These are phyloP conservation scores for Patella vulgata DNA, from an alignment of 1,140 invertebrate species.

Conservation along the genomic window DNA sequence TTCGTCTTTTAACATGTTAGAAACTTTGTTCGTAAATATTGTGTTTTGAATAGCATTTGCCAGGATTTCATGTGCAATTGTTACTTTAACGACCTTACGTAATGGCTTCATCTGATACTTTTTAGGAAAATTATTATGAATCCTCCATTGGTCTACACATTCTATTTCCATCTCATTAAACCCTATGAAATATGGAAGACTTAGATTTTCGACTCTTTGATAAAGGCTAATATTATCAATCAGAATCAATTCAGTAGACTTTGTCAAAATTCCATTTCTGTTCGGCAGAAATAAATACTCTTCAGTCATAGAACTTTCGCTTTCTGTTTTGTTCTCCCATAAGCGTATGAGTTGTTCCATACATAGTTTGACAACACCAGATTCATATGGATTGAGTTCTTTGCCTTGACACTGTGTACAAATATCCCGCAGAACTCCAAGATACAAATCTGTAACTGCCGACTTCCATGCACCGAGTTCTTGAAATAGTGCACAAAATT, in stretches of 20 bases:
- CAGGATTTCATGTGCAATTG: no score
- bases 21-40: no score
- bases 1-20: slow-evolving; percentile 22
- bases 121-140: no score
- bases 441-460: no score
- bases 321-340: not conserved
- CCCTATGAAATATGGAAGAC: slow-evolving; percentile 25
- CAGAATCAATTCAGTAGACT: slow-evolving; percentile 28
- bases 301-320: slow-evolving; percentile 6
- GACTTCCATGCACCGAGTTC: no score
- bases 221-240: slow-evolving; percentile 16
- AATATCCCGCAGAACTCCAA: slow-evolving; percentile 27
- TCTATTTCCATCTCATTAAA: slow-evolving; percentile 27
- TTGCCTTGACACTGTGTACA: slow-evolving; percentile 19
- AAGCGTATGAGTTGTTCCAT: slow-evolving; percentile 35
- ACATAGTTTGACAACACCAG: slow-evolving; percentile 31
- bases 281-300: slow-evolving; percentile 45
- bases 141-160: slow-evolving; percentile 4
- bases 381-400: slow-evolving; percentile 38
- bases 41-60: no score
- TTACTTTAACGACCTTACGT: no score
- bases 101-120: no score
- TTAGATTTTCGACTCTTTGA: slow-evolving; percentile 7
- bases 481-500: no score
- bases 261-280: slow-evolving; percentile 10